Conservation (phyloP, 2,888 invertebrate genomes). For the Terebella lapidaria region DNA sequence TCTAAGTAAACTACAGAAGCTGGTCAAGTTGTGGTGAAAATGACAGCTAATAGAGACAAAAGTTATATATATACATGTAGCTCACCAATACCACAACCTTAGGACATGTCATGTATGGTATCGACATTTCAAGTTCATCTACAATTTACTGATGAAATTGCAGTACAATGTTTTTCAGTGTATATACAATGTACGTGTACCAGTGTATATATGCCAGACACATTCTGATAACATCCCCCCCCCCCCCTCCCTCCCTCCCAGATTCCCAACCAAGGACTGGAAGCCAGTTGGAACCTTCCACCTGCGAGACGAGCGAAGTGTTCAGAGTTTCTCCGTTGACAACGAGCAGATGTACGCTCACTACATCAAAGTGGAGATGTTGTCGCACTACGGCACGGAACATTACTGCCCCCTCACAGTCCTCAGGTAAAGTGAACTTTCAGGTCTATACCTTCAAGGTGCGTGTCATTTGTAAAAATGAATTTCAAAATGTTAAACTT, state of each 20-base stretch:
- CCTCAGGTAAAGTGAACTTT: slow-evolving; percentile 61
- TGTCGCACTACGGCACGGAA: slow-evolving; percentile 91
- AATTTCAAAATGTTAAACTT: too few species aligned
- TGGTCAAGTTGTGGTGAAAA: too few species aligned
- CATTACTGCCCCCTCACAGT: slow-evolving; percentile 97
- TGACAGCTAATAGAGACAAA: too few species aligned
- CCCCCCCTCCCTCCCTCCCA: too few species aligned
- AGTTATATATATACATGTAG: neutral
- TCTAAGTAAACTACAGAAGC: too few species aligned
- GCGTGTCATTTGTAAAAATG: neutral
- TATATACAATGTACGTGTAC: too few species aligned
- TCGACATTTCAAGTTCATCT: too few species aligned
- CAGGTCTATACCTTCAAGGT: too few species aligned
- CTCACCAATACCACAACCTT: neutral
- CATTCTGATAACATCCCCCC: too few species aligned
- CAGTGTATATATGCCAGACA: too few species aligned
- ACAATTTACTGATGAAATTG: too few species aligned
- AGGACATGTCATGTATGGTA: neutral
- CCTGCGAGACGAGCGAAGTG: slow-evolving; percentile 78
- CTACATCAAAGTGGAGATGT: slow-evolving; percentile 65
- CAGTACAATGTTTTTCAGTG: too few species aligned
- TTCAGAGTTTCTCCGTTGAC: slow-evolving; percentile 77
- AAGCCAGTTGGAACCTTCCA: slow-evolving; percentile 78
- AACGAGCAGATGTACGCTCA: slow-evolving; percentile 31
- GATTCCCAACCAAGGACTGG: slow-evolving; percentile 71